Percentiles rank a stretch among this genome's conserved stretches.
Evolutionary conservation across 2,888 invertebrate species (phyloP).

Genomic region (Phaonia tiefii): DNA sequence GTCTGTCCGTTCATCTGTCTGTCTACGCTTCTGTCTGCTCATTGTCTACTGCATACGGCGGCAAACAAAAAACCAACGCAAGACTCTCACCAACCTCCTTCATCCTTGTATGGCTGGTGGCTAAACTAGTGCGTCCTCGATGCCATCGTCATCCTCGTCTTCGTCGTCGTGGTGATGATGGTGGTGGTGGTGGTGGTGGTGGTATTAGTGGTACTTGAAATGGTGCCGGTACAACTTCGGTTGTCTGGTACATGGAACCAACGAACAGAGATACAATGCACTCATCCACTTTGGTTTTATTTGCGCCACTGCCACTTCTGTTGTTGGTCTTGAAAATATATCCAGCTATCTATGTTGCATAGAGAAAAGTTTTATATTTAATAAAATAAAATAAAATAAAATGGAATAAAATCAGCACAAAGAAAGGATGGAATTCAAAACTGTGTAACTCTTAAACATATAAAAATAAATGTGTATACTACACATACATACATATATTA

Average conservation of each 20-base stretch:
- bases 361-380: slow-evolving; percentile 52
- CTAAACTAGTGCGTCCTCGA: slow-evolving; percentile 9
- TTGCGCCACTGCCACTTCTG: slow-evolving; percentile 15
- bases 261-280: slow-evolving; percentile 47
- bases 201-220: not conserved
- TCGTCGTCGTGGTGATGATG: slow-evolving; percentile 53
- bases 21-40: slow-evolving; percentile 69
- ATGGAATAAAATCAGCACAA: slow-evolving; percentile 28
- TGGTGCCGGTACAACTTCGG: not conserved
- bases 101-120: slow-evolving; percentile 62
- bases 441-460: slow-evolving; percentile 59
- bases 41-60: slow-evolving; percentile 68
- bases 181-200: slow-evolving; percentile 26
- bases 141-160: not conserved
- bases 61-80: slow-evolving; percentile 16
- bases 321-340: slow-evolving; percentile 61
- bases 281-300: slow-evolving; percentile 62
- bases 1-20: slow-evolving; percentile 52
- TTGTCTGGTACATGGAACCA: slow-evolving; percentile 39
- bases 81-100: slow-evolving; percentile 55
- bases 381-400: slow-evolving; percentile 62
- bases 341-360: not conserved
- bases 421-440: slow-evolving; percentile 56
- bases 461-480: slow-evolving; percentile 44
- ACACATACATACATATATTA: slow-evolving; percentile 25